phyloP scores from a whole-genome alignment of 2,113 vertebrate genomes.

The Anguilla rostrata region DNA sequence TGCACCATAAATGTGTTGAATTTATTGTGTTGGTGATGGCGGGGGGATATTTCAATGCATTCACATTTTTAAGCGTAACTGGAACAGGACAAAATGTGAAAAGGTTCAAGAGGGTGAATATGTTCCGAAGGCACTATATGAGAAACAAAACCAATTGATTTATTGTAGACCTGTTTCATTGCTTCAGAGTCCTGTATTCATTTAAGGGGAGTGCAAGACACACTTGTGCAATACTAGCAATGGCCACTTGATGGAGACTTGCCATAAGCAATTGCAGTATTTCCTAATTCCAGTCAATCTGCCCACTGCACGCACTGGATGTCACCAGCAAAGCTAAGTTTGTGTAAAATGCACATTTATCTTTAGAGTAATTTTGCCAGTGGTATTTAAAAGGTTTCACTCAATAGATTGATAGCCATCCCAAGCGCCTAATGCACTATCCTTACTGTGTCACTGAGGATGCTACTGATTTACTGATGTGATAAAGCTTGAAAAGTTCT shows the following conservation, averaged over 20 bases:
- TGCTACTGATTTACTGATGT: not conserved
- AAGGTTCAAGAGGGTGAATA: too few species aligned
- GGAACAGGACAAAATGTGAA: too few species aligned
- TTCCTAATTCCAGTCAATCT: not conserved
- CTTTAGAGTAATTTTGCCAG: not conserved
- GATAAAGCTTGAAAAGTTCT: not conserved
- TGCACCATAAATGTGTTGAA: too few species aligned
- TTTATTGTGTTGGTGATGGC: too few species aligned
- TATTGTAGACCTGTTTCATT: too few species aligned
- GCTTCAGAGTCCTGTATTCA: too few species aligned
- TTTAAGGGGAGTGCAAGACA: too few species aligned
- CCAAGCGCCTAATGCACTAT: not conserved
- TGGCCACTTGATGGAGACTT: slow-evolving; percentile 27
- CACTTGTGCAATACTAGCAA: not conserved
- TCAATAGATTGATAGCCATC: not conserved
- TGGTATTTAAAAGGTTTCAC: not conserved
- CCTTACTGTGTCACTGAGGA: not conserved
- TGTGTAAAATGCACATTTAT: not conserved
- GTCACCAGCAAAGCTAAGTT: not conserved
- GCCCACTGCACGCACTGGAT: not conserved
- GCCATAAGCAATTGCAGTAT: slow-evolving; percentile 4
- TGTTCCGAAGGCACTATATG: too few species aligned
- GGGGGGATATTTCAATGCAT: too few species aligned
- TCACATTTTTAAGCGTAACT: too few species aligned
- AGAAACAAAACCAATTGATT: too few species aligned